Evolutionary conservation across 2,888 invertebrate genomes (phyloP).

Genomic region (Clitarchus hookeri): DNA sequence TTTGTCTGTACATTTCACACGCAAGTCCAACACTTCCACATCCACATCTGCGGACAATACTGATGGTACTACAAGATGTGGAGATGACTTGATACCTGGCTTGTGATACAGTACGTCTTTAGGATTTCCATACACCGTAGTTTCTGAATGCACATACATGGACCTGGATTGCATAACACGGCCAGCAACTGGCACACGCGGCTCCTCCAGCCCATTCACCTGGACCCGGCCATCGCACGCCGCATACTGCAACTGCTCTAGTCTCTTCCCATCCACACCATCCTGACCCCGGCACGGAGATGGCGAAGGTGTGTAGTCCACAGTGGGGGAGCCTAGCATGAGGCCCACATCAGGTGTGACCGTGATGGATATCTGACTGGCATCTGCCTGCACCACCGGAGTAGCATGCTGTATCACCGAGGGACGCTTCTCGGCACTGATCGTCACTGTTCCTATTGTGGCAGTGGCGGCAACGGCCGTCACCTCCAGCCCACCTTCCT

Average conservation of each 20-base stretch:
- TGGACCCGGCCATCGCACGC: constrained; percentile 36
- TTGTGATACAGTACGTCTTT: constrained; percentile 57
- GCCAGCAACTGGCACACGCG: constrained; percentile 36
- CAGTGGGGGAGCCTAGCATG: constrained; percentile 51
- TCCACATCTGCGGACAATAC: constrained; percentile 34
- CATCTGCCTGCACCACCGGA: constrained; percentile 28
- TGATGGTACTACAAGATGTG: constrained; percentile 48
- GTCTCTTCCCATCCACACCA: constrained; percentile 34
- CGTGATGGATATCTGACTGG: constrained; percentile 53
- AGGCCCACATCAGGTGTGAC: constrained; percentile 58
- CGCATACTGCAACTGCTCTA: constrained; percentile 35
- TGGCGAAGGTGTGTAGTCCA: constrained; percentile 31
- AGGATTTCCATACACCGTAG: constrained; percentile 73
- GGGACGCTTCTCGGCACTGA: constrained; percentile 46
- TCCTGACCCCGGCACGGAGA: constrained; percentile 30
- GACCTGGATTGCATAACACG: constrained; percentile 63
- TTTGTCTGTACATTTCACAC: constrained; percentile 58
- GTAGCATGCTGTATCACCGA: constrained; percentile 55
- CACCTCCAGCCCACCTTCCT: constrained; percentile 75
- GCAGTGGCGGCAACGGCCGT: constrained; percentile 63
- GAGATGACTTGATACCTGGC: constrained; percentile 51
- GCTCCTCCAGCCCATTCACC: not conserved
- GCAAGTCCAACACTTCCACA: constrained; percentile 68
- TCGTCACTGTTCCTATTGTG: constrained; percentile 34
- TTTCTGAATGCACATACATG: constrained; percentile 56